These are phyloP conservation scores for Spodoptera exigua DNA, from an alignment of 2,888 invertebrate genomes.

Conservation along the genomic window DNA sequence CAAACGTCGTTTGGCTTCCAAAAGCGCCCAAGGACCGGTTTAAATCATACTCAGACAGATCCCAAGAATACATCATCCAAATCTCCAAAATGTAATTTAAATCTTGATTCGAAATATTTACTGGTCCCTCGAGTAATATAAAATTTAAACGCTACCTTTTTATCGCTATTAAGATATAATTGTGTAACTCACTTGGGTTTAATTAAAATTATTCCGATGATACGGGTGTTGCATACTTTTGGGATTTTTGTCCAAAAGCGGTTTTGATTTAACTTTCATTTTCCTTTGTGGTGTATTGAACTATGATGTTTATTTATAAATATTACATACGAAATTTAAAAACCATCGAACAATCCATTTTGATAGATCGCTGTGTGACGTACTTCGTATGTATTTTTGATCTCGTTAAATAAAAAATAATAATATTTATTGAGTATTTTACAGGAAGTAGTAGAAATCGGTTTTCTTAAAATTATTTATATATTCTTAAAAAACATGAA, in stretches of 20 bases:
- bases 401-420: too few relatives aligned
- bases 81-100: slow-evolving; percentile 65
- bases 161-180: slow-evolving; percentile 56
- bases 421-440: too few relatives aligned
- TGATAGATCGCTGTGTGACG: too few relatives aligned
- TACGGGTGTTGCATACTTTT: slow-evolving; percentile 11
- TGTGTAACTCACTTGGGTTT: slow-evolving; percentile 47
- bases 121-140: slow-evolving; percentile 58
- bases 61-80: slow-evolving; percentile 52
- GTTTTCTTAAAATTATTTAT: too few relatives aligned
- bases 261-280: neutral
- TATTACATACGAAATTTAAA: too few relatives aligned
- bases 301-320: too few relatives aligned
- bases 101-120: slow-evolving; percentile 64
- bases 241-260: slow-evolving; percentile 27
- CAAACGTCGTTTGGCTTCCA: slow-evolving; percentile 36
- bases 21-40: slow-evolving; percentile 48
- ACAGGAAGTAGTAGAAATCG: too few relatives aligned
- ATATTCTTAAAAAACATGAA: too few relatives aligned
- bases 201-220: slow-evolving; percentile 46
- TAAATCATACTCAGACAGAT: slow-evolving; percentile 57
- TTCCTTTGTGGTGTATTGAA: neutral
- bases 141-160: slow-evolving; percentile 57
- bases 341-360: too few relatives aligned
- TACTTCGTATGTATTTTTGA: too few relatives aligned